Conservation (phyloP, 53 echinoderm and acorn worm genomes). For the Echinarachnius parma region DNA sequence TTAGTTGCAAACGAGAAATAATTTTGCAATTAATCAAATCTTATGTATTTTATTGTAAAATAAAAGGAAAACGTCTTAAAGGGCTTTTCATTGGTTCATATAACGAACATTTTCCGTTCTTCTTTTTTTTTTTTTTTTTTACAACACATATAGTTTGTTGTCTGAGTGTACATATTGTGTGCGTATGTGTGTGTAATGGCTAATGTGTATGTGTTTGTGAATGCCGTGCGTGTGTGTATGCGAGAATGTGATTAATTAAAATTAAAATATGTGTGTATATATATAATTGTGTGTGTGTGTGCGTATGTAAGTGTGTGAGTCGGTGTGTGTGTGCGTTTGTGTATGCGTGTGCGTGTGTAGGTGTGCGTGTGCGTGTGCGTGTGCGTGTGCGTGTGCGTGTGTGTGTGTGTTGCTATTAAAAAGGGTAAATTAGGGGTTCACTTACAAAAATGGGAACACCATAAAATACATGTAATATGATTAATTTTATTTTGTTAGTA, state of each 20-base stretch:
- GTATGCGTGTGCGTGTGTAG: background rate
- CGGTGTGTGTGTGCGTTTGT: background rate
- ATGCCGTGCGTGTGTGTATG: slow-evolving; percentile 1
- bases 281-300: slow-evolving; percentile 4
- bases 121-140: too few species aligned
- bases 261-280: background rate
- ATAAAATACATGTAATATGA: too few species aligned
- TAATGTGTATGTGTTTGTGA: slow-evolving; percentile 1
- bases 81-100: too few species aligned
- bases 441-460: too few species aligned
- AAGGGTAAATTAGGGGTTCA: too few species aligned
- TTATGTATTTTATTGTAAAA: too few species aligned
- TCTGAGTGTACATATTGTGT: background rate
- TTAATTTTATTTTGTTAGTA: too few species aligned
- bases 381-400: background rate
- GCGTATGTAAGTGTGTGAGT: background rate
- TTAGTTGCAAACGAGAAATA: too few species aligned
- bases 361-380: background rate
- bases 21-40: too few species aligned
- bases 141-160: background rate
- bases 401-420: background rate
- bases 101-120: too few species aligned
- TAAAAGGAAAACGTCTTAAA: too few species aligned
- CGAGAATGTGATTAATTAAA: background rate
- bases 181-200: background rate